These are phyloP conservation scores for Tamandua tetradactyla DNA, from an alignment of 2,797 vertebrate species.

Conservation along the genomic window DNA sequence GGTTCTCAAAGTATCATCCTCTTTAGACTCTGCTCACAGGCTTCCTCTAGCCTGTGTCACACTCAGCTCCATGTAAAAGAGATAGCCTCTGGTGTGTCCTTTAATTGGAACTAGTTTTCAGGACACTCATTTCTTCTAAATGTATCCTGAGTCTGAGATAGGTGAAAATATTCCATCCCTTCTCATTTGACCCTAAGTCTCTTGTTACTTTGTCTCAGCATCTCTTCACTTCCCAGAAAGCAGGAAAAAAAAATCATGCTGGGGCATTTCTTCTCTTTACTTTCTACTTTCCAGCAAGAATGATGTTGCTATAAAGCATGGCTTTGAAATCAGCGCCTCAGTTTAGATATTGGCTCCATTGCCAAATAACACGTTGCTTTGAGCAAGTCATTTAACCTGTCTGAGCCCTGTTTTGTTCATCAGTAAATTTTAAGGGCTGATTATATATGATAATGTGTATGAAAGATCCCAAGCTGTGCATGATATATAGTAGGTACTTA, in stretches of 20 bases:
- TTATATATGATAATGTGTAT: background rate
- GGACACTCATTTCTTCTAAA: background rate
- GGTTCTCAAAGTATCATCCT: background rate
- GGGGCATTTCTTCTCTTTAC: background rate
- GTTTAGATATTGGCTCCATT: background rate
- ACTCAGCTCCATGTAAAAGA: background rate
- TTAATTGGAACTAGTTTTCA: background rate
- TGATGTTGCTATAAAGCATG: background rate
- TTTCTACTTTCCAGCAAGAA: background rate
- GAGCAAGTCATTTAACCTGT: background rate
- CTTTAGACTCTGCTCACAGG: background rate
- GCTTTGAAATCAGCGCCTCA: background rate
- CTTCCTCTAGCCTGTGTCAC: background rate
- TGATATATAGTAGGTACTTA: background rate
- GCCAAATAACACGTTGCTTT: background rate
- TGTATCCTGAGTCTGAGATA: background rate
- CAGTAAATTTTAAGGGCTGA: background rate
- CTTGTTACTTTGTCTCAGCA: background rate
- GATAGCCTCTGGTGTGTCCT: background rate
- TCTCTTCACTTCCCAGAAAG: background rate
- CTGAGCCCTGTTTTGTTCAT: background rate
- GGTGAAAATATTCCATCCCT: background rate
- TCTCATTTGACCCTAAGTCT: background rate
- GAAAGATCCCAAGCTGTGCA: background rate
- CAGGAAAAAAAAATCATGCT: background rate